Base-by-base conservation (phyloP, 2,797 vertebrate genomes). In the Oceanodroma leucorhoa region DNA sequence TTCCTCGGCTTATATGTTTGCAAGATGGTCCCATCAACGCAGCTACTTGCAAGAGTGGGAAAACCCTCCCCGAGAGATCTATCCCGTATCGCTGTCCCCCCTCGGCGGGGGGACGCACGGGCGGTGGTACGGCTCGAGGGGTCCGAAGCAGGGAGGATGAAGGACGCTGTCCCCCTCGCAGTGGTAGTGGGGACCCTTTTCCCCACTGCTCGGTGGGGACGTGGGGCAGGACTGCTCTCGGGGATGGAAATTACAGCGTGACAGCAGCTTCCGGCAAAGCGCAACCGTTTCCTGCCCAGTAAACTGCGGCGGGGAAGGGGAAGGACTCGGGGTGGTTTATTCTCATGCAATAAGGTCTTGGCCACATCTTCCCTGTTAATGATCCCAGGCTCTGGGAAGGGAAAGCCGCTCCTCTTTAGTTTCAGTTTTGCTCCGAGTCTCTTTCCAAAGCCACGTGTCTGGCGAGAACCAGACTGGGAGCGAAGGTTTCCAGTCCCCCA, bases 301-400 rank as follows among this genome's bases (percentile, higher is more conserved):
- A 7, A 27, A 23, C 0, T 2, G 38, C 6, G 3, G 20, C 1
- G 1, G 6, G 20, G 50, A n/a, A 21, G 72, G 50, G 51, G 22
- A 60, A 66, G 61, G 45, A 4, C 34, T 9, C 0, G 0, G 50
- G 15, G 53, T 3, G 4, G 9, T 36, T 38, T 16, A 3, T 27
- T 43, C 36, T 34, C 38, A 0, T 3, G 30, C 26, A 18, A 1
- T 2, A 12, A 48, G 3, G 7, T 2, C 40, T 38, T 11, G 3
- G 36, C 4, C 1, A 0, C 26, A 1, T n/a, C 26, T 34, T 29
- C 2, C 22, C 12, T 3, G 0, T 8, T 3, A 12, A 5, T 0
- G 9, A 34, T 0, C 22, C 10, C 43, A 0, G 5, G 19, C 2
- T 14, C 57, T 2, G 14, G 11, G 48, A 50, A 43, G 6, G 50